Conservation (phyloP, 2,888 invertebrate species). For the Elmis aenea region DNA sequence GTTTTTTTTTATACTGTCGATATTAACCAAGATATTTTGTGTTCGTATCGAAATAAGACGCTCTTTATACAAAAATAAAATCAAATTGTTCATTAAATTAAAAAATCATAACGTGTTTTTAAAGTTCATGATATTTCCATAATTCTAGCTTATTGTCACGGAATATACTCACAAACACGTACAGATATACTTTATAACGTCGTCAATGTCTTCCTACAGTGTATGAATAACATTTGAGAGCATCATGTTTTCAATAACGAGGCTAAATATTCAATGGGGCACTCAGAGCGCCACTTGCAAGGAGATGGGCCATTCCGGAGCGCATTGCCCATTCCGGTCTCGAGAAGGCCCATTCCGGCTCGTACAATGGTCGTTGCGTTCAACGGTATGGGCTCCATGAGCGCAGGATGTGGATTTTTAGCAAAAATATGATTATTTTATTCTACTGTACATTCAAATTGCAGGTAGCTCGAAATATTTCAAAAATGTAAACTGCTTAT, state of each 20-base stretch:
- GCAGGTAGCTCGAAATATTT: slow-evolving; percentile 28
- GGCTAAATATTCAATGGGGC: slow-evolving; percentile 46
- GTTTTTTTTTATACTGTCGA: no score
- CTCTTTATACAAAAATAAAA: no score
- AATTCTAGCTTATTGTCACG: slow-evolving; percentile 2
- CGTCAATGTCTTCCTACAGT: slow-evolving; percentile 38
- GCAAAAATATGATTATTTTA: slow-evolving; percentile 32
- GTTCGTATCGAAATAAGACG: no score
- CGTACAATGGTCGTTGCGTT: slow-evolving; percentile 43
- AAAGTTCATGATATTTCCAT: no score
- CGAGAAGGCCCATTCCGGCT: slow-evolving; percentile 41
- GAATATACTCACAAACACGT: slow-evolving; percentile 7
- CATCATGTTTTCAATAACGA: slow-evolving; percentile 46
- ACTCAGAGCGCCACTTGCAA: slow-evolving; percentile 36
- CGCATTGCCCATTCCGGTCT: slow-evolving; percentile 45
- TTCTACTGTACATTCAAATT: slow-evolving; percentile 34
- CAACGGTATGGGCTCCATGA: slow-evolving; percentile 39
- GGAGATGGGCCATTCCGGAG: slow-evolving; percentile 41
- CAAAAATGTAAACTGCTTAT: slow-evolving; percentile 10
- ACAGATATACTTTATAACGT: slow-evolving; percentile 30
- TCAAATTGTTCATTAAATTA: no score
- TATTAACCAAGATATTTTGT: no score
- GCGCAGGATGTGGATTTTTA: slow-evolving; percentile 30
- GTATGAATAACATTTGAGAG: slow-evolving; percentile 41
- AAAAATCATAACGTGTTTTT: no score